Evolutionary conservation across 2,888 invertebrate genomes (phyloP), one percentile per base, ranked within the genome.

Genomic region (Scotopteryx bipunctaria): DNA sequence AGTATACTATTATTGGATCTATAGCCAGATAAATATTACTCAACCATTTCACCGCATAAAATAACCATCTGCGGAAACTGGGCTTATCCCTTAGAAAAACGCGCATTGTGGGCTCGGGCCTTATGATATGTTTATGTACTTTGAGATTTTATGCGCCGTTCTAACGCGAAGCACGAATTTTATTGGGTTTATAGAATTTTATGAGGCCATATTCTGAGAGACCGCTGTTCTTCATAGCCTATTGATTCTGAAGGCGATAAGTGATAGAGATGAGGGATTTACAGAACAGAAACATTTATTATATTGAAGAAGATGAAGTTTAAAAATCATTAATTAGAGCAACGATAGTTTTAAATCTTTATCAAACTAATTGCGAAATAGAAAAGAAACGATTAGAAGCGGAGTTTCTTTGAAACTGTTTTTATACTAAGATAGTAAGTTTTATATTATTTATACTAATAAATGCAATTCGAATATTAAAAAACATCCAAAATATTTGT

Each of bases 41-140:
- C 46, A 15, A 2, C 25, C 5, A 25, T 23, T 80, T 70, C 71
- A 74, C 88, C 88, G 89, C 86, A 90, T 90, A 90, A 90, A 88
- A 90, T 89, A 88, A 83, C 90, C 89, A 90, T 90, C 88, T 85
- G 81, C 65, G 81, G 69, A 80, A 84, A 86, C 81, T 82, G 69
- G 78, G 81, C 73, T 86, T 83, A 88, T 87, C 87, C 88, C 79
- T 69, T 68, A 75, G 77, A 83, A 83, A 88, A 87, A 87, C 80
- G 81, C 83, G 80, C 86, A 84, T 87, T 89, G 86, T 86, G 84
- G 83, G 78, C 84, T 85, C 86, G 86, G 38, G 83, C 80, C 87
- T 89, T 89, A 90, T 88, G 88, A 89, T 89, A 90, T 89, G 90
- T 90, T 89, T 90, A 89, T 88, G 89, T 89, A 88, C 88, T 88